A percentile compares a stretch with the other conserved stretches of the same genome.
Evolutionary conservation across 2,888 invertebrate species (phyloP).

Genomic region (Dioctria rufipes): DNA sequence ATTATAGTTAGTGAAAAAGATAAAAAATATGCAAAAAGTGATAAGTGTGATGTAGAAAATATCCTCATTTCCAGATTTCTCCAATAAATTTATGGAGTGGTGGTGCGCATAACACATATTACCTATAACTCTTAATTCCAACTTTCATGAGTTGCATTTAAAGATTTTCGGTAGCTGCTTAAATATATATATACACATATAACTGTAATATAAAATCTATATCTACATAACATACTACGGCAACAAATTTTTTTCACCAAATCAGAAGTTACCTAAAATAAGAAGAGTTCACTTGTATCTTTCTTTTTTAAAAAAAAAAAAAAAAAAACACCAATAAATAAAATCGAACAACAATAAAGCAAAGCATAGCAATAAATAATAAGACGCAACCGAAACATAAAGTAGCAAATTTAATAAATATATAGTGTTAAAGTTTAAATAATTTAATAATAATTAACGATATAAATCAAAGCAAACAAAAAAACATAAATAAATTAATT

Average conservation of each 20-base stretch:
- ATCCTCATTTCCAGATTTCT: background rate
- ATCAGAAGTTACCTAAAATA: background rate
- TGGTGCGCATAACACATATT: background rate
- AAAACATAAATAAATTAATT: conserved; percentile 26
- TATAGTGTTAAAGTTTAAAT: conserved; percentile 34
- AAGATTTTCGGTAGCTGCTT: background rate
- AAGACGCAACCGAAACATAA: conserved; percentile 12
- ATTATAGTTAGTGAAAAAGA: background rate
- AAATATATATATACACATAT: too few species aligned
- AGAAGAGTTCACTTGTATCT: too few species aligned
- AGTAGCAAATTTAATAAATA: conserved; percentile 11
- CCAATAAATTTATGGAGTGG: background rate
- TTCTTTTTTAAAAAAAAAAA: background rate
- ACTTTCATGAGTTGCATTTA: background rate
- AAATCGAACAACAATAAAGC: background rate
- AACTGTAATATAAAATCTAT: too few species aligned
- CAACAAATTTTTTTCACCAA: background rate
- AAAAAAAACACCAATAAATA: conserved; percentile 19
- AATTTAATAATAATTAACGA: background rate
- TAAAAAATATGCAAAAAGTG: conserved; percentile 2
- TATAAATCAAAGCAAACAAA: background rate
- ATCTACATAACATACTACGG: too few species aligned
- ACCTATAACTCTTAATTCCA: background rate
- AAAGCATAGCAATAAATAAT: conserved; percentile 48
- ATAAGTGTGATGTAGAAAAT: conserved; percentile 17